Base-by-base conservation (phyloP, 2,113 vertebrate genomes). In the Nanorana parkeri region DNA sequence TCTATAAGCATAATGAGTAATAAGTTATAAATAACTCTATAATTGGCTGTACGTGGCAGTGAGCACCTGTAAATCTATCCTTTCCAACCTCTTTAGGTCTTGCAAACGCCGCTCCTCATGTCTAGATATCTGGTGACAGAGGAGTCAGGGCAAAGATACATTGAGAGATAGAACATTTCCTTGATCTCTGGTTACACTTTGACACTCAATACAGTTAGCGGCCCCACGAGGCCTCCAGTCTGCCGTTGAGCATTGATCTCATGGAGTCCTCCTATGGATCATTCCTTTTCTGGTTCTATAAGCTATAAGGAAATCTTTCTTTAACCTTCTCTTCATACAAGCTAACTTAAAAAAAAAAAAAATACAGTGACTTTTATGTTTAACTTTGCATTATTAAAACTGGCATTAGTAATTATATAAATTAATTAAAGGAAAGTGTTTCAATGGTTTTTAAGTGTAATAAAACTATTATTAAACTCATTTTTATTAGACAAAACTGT, bases 41-140 rank as follows among this genome's bases (percentile, higher is more conserved):
- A 55, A 17, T 72, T 10, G 20, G 51, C 19, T 26, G 17, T 5
- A 72, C 13, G 24, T 73, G 17, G 55, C 28, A 3, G 17, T 24
- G n/a, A 26, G 72, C 28, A 68, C 71, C 52, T 76, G 54, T 17
- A 60, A 47, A 36, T 68, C 13, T 76, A 60, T 68, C 64, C 63
- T 26, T 51, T 55, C 47, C 63, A 58, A 26, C 52, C 64, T 51
- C 63, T 36, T 83, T 21, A 58, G 65, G 63, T 2, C 60, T 56
- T 66, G 47, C 52, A 75, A 60, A 68, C 67, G 63, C 29, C 19
- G 63, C 13, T 41, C 60, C 60, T 81, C 79, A 81, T 66, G 79
- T 81, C 80, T 76, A 66, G n/a, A 36, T 61, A 76, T 83, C 80
- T 54, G 68, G 72, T 83, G 80, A 83, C 80, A 83, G 80, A 68